A percentile compares a stretch with the other conserved stretches of the same genome.
phyloP scores from a whole-genome alignment of 2,113 vertebrate species.

The Xenotilapia leptura region DNA sequence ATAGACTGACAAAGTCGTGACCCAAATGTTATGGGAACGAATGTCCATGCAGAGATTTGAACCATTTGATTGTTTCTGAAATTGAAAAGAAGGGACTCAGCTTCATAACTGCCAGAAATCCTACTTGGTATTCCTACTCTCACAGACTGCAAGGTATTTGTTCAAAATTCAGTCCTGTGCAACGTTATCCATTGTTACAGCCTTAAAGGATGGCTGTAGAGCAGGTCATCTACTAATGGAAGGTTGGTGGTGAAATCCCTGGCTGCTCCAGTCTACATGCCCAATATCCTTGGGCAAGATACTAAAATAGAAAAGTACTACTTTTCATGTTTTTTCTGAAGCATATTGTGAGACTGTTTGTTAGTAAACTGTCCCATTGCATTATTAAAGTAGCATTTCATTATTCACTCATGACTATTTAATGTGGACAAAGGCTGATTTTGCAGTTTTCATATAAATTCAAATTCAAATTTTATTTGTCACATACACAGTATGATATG shows the following conservation, averaged over 20 bases:
- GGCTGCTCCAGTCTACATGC: not conserved
- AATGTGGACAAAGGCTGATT: too few species aligned
- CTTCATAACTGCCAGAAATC: not conserved
- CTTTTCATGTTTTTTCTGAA: not conserved
- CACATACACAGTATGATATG: too few species aligned
- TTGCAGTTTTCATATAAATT: too few species aligned
- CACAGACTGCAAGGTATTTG: not conserved
- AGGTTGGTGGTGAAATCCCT: not conserved
- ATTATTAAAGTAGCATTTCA: not conserved
- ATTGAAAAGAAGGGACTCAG: not conserved
- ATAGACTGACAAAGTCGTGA: not conserved
- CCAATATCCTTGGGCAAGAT: not conserved
- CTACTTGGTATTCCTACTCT: not conserved
- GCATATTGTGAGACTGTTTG: not conserved
- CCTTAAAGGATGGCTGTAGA: not conserved
- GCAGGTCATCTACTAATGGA: not conserved
- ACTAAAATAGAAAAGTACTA: not conserved
- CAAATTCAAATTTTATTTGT: too few species aligned
- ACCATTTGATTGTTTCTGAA: not conserved
- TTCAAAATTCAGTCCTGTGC: not conserved
- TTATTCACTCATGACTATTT: not conserved
- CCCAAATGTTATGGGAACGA: not conserved
- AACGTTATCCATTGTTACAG: not conserved
- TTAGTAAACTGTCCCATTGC: not conserved
- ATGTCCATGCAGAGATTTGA: not conserved